These are phyloP conservation scores for Erpornis zantholeuca DNA, from an alignment of 2,113 vertebrate species.

Conservation along the genomic window DNA sequence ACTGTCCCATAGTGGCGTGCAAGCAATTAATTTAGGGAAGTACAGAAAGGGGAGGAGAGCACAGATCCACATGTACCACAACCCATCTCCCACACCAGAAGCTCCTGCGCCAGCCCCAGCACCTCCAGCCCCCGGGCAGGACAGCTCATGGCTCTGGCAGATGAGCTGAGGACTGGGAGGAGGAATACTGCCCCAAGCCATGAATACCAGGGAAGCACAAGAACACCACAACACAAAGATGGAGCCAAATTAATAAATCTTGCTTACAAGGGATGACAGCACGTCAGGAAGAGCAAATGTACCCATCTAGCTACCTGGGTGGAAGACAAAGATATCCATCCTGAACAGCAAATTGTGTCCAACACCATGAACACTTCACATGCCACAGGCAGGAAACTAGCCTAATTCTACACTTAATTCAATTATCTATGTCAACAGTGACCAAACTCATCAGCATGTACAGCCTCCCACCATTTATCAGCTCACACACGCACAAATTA, in stretches of 20 bases:
- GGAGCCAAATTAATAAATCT: background rate
- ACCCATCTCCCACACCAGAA: background rate
- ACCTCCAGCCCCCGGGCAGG: background rate
- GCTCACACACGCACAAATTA: background rate
- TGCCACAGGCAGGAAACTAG: background rate
- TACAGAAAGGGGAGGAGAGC: background rate
- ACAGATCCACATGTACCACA: rapidly evolving
- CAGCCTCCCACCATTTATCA: background rate
- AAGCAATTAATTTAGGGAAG: background rate
- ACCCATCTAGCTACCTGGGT: background rate
- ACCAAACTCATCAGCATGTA: background rate
- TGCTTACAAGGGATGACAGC: background rate
- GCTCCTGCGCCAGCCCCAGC: background rate
- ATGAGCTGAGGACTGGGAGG: rapidly evolving
- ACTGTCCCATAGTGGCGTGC: rapidly evolving
- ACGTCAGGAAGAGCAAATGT: background rate
- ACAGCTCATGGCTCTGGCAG: background rate
- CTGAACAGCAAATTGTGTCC: background rate
- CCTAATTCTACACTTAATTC: background rate
- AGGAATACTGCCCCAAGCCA: background rate
- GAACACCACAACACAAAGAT: background rate
- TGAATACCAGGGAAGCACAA: background rate
- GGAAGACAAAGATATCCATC: background rate
- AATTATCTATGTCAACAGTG: background rate
- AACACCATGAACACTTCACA: background rate